phyloP scores from a whole-genome alignment of 2,113 vertebrate species.

The Siniperca chuatsi region DNA sequence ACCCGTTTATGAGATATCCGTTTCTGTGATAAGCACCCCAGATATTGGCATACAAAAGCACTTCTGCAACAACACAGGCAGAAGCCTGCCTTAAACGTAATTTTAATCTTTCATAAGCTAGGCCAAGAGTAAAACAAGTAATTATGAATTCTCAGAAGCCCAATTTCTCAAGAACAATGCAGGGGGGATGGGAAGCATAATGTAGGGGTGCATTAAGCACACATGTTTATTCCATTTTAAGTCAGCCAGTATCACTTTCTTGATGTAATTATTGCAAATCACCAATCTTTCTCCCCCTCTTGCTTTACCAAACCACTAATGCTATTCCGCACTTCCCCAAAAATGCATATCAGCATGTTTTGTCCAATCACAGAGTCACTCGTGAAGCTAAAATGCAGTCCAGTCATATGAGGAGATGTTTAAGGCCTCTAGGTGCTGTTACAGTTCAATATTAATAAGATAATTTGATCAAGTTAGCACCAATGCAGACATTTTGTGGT shows the following conservation, averaged over 20 bases:
- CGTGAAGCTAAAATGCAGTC: slow-evolving; percentile 61
- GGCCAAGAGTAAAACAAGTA: slow-evolving; percentile 74
- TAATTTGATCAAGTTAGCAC: slow-evolving; percentile 62
- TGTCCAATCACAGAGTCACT: slow-evolving; percentile 65
- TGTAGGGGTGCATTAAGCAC: slow-evolving; percentile 66
- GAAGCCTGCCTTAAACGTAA: slow-evolving; percentile 60
- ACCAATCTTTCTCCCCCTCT: slow-evolving; percentile 43
- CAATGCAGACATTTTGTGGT: slow-evolving; percentile 66
- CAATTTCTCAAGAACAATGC: slow-evolving; percentile 70
- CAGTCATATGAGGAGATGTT: slow-evolving; percentile 51
- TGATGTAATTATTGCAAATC: slow-evolving; percentile 77
- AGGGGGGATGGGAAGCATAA: slow-evolving; percentile 55
- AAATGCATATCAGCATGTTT: slow-evolving; percentile 78
- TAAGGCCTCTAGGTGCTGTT: slow-evolving; percentile 50
- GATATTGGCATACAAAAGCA: slow-evolving; percentile 63
- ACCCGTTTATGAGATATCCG: slow-evolving; percentile 49
- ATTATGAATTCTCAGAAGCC: slow-evolving; percentile 75
- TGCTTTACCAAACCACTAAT: slow-evolving; percentile 71
- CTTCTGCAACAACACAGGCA: slow-evolving; percentile 47
- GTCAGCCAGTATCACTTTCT: slow-evolving; percentile 64
- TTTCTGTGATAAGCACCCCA: slow-evolving; percentile 61
- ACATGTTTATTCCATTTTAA: slow-evolving; percentile 77
- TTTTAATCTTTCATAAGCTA: slow-evolving; percentile 73
- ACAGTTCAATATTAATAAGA: slow-evolving; percentile 73
- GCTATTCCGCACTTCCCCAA: slow-evolving; percentile 45